A percentile compares a stretch with the other conserved stretches of the same genome.
Conservation (phyloP, 30 jellyfish, hydroid and myxozoan genomes). For the Aurelia sp. region DNA sequence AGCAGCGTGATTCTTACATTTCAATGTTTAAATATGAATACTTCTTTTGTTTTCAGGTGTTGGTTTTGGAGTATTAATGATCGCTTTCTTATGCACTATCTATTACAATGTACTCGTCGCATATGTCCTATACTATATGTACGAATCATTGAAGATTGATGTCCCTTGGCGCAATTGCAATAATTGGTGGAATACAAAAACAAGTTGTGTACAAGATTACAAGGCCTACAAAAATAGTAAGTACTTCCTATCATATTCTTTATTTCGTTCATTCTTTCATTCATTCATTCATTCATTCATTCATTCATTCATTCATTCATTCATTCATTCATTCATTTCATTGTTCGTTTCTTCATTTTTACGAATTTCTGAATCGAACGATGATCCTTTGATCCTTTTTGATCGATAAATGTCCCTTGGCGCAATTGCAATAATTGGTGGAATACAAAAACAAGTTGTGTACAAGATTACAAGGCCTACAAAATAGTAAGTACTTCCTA, state of each 20-base stretch:
- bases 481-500: constrained; percentile 39
- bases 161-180: constrained; percentile 93
- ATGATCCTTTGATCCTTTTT: too few species aligned
- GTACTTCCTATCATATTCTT: neutral
- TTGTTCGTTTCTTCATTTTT: too few species aligned
- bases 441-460: constrained; percentile 81
- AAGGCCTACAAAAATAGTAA: constrained; percentile 51
- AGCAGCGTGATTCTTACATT: too few species aligned
- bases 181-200: constrained; percentile 82
- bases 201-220: constrained; percentile 74
- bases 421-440: constrained; percentile 75
- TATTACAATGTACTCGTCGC: constrained; percentile 95
- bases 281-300: too few species aligned
- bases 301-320: too few species aligned
- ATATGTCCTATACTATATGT: constrained; percentile 95
- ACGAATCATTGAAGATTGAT: constrained; percentile 79
- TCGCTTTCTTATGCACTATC: constrained; percentile 91
- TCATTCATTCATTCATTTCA: too few species aligned
- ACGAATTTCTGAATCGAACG: too few species aligned
- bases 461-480: constrained; percentile 60
- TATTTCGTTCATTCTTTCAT: neutral
- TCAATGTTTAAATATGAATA: too few species aligned
- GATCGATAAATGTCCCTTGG: constrained; percentile 98
- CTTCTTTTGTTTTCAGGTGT: constrained; percentile 71
- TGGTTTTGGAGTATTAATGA: constrained; percentile 92